phyloP scores from a whole-genome alignment of 1,140 invertebrate species.

The Rhyacophila brunnea region DNA sequence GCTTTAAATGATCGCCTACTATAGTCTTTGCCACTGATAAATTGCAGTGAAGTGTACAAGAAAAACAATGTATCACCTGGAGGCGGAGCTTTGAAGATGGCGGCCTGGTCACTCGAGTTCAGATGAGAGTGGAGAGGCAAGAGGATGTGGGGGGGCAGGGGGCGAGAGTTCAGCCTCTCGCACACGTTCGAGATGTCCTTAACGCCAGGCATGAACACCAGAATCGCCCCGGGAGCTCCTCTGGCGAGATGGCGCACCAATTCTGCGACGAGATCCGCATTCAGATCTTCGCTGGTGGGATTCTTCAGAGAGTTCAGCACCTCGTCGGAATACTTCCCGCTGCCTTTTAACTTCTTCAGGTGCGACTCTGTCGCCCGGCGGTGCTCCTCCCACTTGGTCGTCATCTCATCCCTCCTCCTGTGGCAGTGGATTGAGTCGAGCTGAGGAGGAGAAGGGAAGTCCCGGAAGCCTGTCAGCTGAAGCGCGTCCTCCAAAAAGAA shows the following conservation, averaged over 20 bases:
- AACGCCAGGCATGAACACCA: slow-evolving; percentile 86
- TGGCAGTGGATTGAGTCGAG: not conserved
- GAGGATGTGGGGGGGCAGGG: slow-evolving; percentile 54
- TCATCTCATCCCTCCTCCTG: not conserved
- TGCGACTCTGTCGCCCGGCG: not conserved
- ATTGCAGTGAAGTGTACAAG: no score
- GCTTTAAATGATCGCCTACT: no score
- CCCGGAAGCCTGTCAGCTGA: slow-evolving; percentile 58
- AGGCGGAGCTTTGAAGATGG: slow-evolving; percentile 71
- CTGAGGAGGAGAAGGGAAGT: slow-evolving; percentile 10
- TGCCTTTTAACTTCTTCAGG: slow-evolving; percentile 1
- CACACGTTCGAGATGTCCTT: slow-evolving; percentile 66
- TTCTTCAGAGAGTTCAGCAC: slow-evolving; percentile 45
- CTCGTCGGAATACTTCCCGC: slow-evolving; percentile 7
- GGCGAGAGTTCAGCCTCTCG: slow-evolving; percentile 43
- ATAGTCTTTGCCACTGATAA: no score
- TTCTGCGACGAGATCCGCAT: slow-evolving; percentile 54
- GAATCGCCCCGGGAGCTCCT: slow-evolving; percentile 69
- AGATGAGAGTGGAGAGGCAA: slow-evolving; percentile 79
- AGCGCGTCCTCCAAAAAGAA: slow-evolving; percentile 83
- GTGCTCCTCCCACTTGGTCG: not conserved
- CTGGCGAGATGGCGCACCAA: slow-evolving; percentile 6
- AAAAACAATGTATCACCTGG: no score
- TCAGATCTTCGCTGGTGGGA: slow-evolving; percentile 68
- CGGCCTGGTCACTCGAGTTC: slow-evolving; percentile 73